A percentile compares a stretch with the other conserved stretches of the same genome.
Conservation (phyloP, 1,140 invertebrate species). For the Drosophila lowei region DNA sequence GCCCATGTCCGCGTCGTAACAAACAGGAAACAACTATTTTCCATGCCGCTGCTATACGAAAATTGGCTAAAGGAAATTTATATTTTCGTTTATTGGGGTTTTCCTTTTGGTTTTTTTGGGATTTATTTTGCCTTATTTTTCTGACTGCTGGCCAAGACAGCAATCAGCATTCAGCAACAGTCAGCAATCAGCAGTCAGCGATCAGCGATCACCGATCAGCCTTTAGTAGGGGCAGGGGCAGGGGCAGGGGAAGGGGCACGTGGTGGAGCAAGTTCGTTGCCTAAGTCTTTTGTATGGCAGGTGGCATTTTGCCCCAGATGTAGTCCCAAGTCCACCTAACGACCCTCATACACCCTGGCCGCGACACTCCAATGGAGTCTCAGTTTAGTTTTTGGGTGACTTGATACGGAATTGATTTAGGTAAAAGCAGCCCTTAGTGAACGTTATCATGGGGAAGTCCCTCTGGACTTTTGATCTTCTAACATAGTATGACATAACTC, state of each 20-base stretch:
- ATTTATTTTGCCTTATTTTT: constrained; percentile 20
- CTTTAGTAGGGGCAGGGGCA: background rate
- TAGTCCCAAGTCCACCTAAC: no score
- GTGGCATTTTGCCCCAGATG: constrained; percentile 20
- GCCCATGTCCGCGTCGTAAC: constrained; percentile 54
- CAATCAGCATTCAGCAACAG: constrained; percentile 7
- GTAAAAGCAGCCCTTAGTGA: no score
- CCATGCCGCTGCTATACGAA: constrained; percentile 38
- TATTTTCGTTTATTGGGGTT: constrained; percentile 30
- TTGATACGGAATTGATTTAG: no score
- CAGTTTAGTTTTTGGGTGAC: no score
- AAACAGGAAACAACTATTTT: constrained; percentile 71
- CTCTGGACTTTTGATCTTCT: no score
- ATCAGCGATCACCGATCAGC: constrained; percentile 9
- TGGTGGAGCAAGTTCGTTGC: constrained; percentile 64
- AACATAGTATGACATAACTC: no score
- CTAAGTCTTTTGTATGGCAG: constrained; percentile 73
- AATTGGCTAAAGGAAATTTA: constrained; percentile 77
- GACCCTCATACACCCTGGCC: no score
- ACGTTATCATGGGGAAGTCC: no score
- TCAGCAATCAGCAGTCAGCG: constrained; percentile 13
- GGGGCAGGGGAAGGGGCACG: no score
- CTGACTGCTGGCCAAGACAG: constrained; percentile 17
- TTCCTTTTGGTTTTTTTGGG: constrained; percentile 13
- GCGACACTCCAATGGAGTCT: no score